These are phyloP conservation scores for Himantopus leucocephalus DNA, from an alignment of 2,113 vertebrate species.

Conservation along the genomic window DNA sequence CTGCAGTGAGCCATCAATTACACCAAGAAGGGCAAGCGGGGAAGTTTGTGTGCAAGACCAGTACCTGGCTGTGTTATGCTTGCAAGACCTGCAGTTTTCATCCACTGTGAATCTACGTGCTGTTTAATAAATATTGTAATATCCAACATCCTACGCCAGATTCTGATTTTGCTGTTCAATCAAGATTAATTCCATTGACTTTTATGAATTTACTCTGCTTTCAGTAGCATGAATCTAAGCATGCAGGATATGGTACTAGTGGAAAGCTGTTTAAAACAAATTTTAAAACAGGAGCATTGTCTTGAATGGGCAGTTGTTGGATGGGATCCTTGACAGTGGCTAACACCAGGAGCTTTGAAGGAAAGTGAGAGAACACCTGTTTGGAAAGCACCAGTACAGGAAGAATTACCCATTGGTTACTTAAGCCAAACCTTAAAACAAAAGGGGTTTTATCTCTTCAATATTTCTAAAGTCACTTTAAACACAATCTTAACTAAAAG, in stretches of 20 bases:
- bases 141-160: not conserved
- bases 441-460: not conserved
- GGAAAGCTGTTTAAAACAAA: not conserved
- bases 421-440: constrained; percentile 17
- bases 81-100: not conserved
- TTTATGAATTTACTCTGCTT: not conserved
- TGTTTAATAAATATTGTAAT: not conserved
- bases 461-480: not conserved
- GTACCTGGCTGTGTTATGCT: not conserved
- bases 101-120: not conserved
- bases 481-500: constrained; percentile 43
- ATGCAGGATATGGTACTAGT: not conserved
- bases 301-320: not conserved
- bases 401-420: not conserved
- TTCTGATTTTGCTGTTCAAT: not conserved
- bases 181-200: not conserved
- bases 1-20: not conserved
- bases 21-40: not conserved
- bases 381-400: not conserved
- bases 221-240: not conserved
- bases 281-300: not conserved
- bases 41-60: not conserved
- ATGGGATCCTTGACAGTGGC: not conserved
- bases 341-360: not conserved
- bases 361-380: not conserved